These are phyloP conservation scores for Drosophila varians DNA, from an alignment of 1,140 invertebrate species.

Conservation along the genomic window DNA sequence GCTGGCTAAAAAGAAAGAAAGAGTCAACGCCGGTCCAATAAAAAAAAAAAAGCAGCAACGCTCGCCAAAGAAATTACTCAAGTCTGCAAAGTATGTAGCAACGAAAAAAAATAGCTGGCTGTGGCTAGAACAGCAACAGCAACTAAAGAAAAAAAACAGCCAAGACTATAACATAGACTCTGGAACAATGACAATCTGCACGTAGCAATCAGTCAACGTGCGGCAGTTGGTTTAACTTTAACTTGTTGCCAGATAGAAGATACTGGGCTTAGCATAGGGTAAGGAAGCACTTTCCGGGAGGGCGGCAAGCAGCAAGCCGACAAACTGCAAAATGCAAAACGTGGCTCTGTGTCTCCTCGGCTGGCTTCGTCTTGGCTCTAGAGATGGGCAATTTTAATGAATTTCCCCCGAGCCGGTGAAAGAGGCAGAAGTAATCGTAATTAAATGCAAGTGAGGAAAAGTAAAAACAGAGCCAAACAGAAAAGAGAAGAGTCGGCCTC, in stretches of 20 bases:
- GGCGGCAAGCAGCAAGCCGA: slow-evolving; percentile 14
- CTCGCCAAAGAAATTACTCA: slow-evolving; percentile 80
- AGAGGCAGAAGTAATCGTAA: slow-evolving; percentile 47
- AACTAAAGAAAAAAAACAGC: slow-evolving; percentile 24
- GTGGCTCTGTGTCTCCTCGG: slow-evolving; percentile 51
- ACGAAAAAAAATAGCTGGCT: slow-evolving; percentile 36
- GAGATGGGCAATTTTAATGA: slow-evolving; percentile 66
- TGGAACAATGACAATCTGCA: slow-evolving; percentile 79
- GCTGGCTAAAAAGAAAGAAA: slow-evolving; percentile 19
- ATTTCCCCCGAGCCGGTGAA: slow-evolving; percentile 35
- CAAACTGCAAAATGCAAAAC: slow-evolving; percentile 76
- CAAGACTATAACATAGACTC: slow-evolving; percentile 50
- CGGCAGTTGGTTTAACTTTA: slow-evolving; percentile 80
- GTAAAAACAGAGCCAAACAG: slow-evolving; percentile 27
- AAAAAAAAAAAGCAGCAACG: slow-evolving; percentile 63
- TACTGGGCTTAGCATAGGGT: slow-evolving; percentile 32
- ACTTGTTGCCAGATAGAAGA: slow-evolving; percentile 66
- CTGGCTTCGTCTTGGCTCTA: slow-evolving; percentile 36
- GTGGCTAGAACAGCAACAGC: slow-evolving; percentile 47
- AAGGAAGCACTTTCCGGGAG: slow-evolving; percentile 3
- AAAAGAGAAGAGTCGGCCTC: slow-evolving; percentile 1
- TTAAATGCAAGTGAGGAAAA: slow-evolving; percentile 52
- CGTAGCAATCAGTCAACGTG: slow-evolving; percentile 80
- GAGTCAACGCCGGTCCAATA: slow-evolving; percentile 57
- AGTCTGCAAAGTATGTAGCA: slow-evolving; percentile 79